Evolutionary conservation across 2,888 invertebrate species (phyloP).

Genomic region (Notodonta ziczac): DNA sequence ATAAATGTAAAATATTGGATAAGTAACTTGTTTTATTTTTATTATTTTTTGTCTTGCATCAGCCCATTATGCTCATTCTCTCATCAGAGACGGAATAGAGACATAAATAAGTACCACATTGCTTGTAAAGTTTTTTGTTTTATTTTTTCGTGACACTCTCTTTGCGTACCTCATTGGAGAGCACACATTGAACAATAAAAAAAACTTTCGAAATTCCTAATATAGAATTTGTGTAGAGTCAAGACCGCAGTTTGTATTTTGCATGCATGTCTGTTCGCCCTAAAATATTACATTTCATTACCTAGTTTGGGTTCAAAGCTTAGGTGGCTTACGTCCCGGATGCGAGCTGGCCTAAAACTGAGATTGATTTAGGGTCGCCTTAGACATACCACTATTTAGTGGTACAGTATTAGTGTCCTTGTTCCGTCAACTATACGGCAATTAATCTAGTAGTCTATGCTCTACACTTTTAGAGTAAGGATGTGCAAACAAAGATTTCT

Average conservation of each 20-base stretch:
- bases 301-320: neutral
- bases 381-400: neutral
- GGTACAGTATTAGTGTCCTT: constrained; percentile 1
- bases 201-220: no score
- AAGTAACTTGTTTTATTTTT: neutral
- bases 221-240: neutral
- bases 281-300: constrained; percentile 1
- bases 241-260: neutral
- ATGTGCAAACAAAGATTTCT: neutral
- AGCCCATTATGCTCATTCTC: no score
- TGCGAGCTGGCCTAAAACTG: constrained; percentile 3
- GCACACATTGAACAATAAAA: no score
- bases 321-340: neutral
- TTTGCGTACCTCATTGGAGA: no score
- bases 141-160: no score
- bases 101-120: no score
- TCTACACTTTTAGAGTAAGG: neutral
- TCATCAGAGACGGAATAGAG: no score
- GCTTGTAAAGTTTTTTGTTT: no score
- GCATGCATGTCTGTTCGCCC: neutral
- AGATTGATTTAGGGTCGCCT: constrained; percentile 4
- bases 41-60: no score
- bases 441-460: constrained; percentile 3
- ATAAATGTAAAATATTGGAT: neutral
- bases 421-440: constrained; percentile 4